A percentile compares a stretch with the other conserved stretches of the same genome.
phyloP scores from a whole-genome alignment of 2,797 vertebrate genomes.

The Champsocephalus esox region DNA sequence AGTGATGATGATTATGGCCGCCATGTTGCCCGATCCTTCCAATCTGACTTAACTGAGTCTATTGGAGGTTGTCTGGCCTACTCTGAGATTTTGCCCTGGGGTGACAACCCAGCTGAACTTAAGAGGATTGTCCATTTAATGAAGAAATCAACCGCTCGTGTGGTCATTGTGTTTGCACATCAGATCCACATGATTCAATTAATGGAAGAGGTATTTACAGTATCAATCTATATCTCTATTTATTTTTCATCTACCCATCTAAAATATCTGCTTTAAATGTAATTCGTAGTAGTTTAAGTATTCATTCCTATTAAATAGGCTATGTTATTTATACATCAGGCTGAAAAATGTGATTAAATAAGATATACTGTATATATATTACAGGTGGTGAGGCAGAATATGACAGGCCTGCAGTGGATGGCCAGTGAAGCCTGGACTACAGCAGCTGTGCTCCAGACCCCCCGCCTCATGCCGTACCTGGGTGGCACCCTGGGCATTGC shows the following conservation, averaged over 20 bases:
- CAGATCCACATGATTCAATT: constrained; percentile 54
- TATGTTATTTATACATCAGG: not conserved
- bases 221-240: not conserved
- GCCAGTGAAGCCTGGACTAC: constrained; percentile 67
- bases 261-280: no score
- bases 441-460: constrained; percentile 54
- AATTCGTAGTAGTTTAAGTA: no score
- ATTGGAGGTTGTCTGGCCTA: constrained; percentile 72
- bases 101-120: constrained; percentile 51
- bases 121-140: constrained; percentile 61
- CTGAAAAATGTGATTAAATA: not conserved
- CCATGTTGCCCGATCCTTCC: constrained; percentile 69
- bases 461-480: constrained; percentile 59
- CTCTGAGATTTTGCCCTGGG: constrained; percentile 69
- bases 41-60: constrained; percentile 44
- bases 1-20: constrained; percentile 81
- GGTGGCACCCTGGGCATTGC: constrained; percentile 74
- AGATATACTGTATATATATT: no score
- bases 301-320: not conserved
- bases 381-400: constrained; percentile 65
- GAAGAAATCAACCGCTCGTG: constrained; percentile 60
- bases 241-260: not conserved
- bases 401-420: constrained; percentile 65
- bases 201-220: constrained; percentile 53
- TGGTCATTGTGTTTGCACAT: constrained; percentile 67